These are phyloP conservation scores for Lepilemur ruficaudatus DNA, from an alignment of 2,797 vertebrate species.

Conservation along the genomic window DNA sequence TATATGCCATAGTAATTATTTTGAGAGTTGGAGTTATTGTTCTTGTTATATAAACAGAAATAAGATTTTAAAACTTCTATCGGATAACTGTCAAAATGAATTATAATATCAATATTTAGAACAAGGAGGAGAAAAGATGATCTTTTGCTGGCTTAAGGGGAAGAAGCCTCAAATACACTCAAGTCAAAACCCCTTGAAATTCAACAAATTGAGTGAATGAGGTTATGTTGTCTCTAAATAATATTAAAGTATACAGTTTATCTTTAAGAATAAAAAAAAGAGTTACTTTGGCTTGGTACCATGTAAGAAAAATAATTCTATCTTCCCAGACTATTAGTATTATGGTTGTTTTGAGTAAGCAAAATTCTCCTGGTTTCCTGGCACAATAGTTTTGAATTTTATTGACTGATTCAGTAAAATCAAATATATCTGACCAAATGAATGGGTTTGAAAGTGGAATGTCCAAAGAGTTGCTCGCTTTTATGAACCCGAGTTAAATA, in stretches of 20 bases:
- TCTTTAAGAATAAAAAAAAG: neutral
- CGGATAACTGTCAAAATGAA: neutral
- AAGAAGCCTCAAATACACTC: neutral
- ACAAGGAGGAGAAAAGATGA: neutral
- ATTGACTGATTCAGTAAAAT: neutral
- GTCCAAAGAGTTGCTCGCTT: neutral
- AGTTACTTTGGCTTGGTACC: neutral
- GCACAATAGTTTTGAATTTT: neutral
- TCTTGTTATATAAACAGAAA: neutral
- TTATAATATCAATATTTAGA: neutral
- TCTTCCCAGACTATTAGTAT: neutral
- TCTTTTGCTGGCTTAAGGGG: neutral
- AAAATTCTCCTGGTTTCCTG: neutral
- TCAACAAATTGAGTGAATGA: neutral
- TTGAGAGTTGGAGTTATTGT: neutral
- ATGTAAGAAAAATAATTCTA: conserved; percentile 11
- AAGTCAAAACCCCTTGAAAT: neutral
- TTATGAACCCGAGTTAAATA: neutral
- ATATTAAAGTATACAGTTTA: neutral
- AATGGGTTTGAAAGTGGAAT: conserved; percentile 5
- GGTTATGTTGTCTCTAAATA: neutral
- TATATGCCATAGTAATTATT: neutral
- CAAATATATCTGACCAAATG: conserved; percentile 8
- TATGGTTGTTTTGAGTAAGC: neutral
- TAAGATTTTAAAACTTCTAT: conserved; percentile 9